A percentile compares a stretch with the other conserved stretches of the same genome.
phyloP scores from a whole-genome alignment of 1,140 invertebrate species.

The Antheraea mylitta region DNA sequence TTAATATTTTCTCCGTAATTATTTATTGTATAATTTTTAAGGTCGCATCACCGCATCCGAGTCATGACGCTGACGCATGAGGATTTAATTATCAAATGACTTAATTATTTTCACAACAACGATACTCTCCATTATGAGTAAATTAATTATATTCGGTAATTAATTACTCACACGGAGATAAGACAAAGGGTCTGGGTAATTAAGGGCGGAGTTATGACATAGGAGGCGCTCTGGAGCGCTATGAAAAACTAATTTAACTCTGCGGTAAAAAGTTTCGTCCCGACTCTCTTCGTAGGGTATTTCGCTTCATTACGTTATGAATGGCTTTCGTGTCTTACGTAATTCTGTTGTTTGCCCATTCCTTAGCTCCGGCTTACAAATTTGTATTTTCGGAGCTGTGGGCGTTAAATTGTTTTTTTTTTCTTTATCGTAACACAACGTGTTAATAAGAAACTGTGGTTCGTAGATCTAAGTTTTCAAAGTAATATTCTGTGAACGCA shows the following conservation, averaged over 20 bases:
- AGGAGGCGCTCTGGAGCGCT: conserved; percentile 33
- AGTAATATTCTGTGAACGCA: neutral
- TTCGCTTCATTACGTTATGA: conserved; percentile 47
- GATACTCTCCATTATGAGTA: conserved; percentile 54
- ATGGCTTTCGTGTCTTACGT: conserved; percentile 44
- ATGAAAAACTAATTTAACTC: conserved; percentile 70
- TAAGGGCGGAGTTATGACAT: conserved; percentile 50
- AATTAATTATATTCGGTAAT: conserved; percentile 66
- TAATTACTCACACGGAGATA: conserved; percentile 63
- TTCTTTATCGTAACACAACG: neutral
- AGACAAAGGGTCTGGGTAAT: conserved; percentile 57
- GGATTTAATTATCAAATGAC: conserved; percentile 54
- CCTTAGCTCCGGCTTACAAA: conserved; percentile 15
- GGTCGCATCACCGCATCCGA: no score
- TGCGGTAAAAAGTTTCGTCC: conserved; percentile 46
- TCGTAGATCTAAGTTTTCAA: neutral
- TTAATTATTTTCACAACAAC: conserved; percentile 47
- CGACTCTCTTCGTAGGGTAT: conserved; percentile 9
- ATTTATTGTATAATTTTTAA: no score
- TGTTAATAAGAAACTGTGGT: neutral
- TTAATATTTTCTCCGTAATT: no score
- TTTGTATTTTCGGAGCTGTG: conserved; percentile 21
- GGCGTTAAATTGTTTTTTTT: conserved; percentile 1
- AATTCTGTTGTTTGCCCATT: conserved; percentile 46
- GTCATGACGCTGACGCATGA: conserved; percentile 10